Evolutionary conservation across 2,888 invertebrate species (phyloP).

Genomic region (Netelia melanura): DNA sequence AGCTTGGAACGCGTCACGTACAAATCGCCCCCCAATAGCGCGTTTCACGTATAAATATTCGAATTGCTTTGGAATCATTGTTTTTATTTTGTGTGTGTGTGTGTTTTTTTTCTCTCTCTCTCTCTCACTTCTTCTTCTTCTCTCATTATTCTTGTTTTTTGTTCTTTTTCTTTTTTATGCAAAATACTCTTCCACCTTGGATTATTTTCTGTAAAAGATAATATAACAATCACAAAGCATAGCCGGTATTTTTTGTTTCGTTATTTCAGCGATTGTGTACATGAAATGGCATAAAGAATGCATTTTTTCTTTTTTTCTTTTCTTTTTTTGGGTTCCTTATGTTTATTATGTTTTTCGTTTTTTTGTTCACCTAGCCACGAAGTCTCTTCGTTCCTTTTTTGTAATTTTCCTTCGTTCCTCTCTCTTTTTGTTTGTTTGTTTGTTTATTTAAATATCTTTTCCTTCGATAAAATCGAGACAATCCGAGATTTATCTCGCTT

Average conservation of each 20-base stretch:
- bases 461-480: slow-evolving; percentile 59
- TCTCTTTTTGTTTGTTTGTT: neutral
- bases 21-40: slow-evolving; percentile 67
- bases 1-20: slow-evolving; percentile 70
- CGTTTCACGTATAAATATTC: slow-evolving; percentile 67
- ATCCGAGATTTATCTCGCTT: slow-evolving; percentile 55
- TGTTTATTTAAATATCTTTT: slow-evolving; percentile 32
- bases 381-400: slow-evolving; percentile 50
- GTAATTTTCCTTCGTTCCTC: slow-evolving; percentile 36
- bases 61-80: slow-evolving; percentile 67
- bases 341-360: slow-evolving; percentile 36
- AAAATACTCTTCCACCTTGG: slow-evolving; percentile 66
- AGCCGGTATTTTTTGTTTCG: slow-evolving; percentile 63
- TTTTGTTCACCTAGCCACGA: slow-evolving; percentile 50
- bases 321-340: slow-evolving; percentile 28
- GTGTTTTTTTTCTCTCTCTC: slow-evolving; percentile 44
- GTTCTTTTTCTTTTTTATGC: slow-evolving; percentile 57
- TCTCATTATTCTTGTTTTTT: slow-evolving; percentile 24
- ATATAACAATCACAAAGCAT: slow-evolving; percentile 72
- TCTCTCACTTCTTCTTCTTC: slow-evolving; percentile 36
- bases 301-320: slow-evolving; percentile 63
- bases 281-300: slow-evolving; percentile 67
- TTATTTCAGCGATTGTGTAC: slow-evolving; percentile 68
- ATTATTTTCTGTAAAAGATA: slow-evolving; percentile 70
- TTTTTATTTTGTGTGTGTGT: slow-evolving; percentile 46